Evolutionary conservation across 2,113 vertebrate genomes (phyloP).

Genomic region (Edolisoma coerulescens): DNA sequence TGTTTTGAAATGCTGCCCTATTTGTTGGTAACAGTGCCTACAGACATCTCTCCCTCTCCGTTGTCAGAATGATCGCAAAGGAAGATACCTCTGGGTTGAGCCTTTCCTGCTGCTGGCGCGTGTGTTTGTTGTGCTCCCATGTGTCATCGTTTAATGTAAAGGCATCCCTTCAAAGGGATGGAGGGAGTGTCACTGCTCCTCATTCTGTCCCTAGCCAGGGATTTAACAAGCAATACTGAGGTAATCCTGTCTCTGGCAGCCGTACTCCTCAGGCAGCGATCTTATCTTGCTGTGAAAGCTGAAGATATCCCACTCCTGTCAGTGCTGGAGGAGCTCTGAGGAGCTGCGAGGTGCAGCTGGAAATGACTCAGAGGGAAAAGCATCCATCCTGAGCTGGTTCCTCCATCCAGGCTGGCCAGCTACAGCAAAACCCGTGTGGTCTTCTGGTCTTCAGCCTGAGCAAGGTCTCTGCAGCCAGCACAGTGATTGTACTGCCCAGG

Average conservation of each 20-base stretch:
- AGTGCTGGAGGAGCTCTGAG: background rate
- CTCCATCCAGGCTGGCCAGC: background rate
- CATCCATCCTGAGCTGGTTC: background rate
- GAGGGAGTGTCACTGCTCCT: background rate
- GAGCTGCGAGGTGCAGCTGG: background rate
- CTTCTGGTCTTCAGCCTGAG: background rate
- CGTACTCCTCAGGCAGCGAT: background rate
- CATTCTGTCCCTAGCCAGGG: background rate
- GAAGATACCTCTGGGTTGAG: background rate
- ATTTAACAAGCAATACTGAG: background rate
- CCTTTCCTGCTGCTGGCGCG: background rate
- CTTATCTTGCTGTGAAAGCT: conserved; percentile 4
- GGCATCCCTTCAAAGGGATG: background rate
- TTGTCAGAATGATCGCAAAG: background rate
- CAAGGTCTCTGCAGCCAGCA: background rate
- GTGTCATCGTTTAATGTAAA: background rate
- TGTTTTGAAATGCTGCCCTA: background rate
- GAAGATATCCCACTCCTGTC: background rate
- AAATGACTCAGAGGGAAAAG: background rate
- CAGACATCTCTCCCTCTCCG: background rate
- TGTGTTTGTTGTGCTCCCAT: background rate
- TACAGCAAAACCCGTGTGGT: background rate
- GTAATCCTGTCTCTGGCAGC: background rate
- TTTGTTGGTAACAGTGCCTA: background rate
- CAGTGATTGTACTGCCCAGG: background rate